Percentiles rank a stretch among this genome's conserved stretches.
phyloP scores from a whole-genome alignment of 2,888 invertebrate species.

The Vesta saturnalis region DNA sequence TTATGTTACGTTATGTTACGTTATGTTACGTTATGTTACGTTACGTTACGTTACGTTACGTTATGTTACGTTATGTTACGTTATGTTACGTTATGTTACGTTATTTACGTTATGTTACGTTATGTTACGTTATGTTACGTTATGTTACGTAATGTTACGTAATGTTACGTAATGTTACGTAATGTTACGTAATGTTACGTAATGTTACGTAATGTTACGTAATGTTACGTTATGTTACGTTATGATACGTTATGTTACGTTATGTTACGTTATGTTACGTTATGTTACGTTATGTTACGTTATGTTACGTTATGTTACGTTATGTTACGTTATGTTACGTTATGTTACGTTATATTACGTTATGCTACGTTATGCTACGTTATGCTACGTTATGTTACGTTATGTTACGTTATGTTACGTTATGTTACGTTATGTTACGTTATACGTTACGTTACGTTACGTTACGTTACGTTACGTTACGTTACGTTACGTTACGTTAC shows the following conservation, averaged over 20 bases:
- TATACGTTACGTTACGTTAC: no score
- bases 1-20: conserved; percentile 1
- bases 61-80: background rate
- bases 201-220: background rate
- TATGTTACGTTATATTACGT: no score
- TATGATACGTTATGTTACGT: background rate
- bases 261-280: background rate
- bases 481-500: conserved; percentile 36
- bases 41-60: background rate
- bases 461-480: conserved; percentile 39
- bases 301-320: no score
- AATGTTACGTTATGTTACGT: background rate
- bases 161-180: background rate
- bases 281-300: background rate
- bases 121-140: conserved; percentile 4
- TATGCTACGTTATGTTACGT: background rate
- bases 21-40: background rate
- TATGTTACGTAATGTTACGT: background rate
- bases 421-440: conserved; percentile 37
- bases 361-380: background rate
- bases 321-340: conserved; percentile 20
- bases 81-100: background rate
- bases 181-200: background rate
- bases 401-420: background rate
- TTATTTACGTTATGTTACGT: no score